Percentiles rank a stretch among this genome's conserved stretches.
Evolutionary conservation across 2,888 invertebrate genomes (phyloP).

Genomic region (Adela reaumurella): DNA sequence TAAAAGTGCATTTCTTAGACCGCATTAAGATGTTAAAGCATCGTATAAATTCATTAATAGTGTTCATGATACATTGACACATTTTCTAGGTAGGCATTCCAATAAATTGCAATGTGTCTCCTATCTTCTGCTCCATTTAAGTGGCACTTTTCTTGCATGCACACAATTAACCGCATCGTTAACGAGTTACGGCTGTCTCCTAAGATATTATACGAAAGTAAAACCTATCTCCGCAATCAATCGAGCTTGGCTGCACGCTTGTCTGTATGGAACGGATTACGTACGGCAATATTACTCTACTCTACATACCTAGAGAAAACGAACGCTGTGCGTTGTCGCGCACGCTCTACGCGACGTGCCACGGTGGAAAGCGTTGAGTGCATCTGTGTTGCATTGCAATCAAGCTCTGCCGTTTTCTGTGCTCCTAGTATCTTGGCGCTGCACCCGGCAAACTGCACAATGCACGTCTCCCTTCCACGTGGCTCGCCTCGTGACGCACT

Average conservation of each 20-base stretch:
- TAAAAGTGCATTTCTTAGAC: no score
- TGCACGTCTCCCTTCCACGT: neutral
- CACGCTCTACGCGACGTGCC: no score
- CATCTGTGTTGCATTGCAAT: neutral
- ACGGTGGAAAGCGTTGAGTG: neutral
- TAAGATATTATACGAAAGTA: neutral
- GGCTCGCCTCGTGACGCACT: neutral
- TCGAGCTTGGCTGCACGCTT: neutral
- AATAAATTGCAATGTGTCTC: no score
- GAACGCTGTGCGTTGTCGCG: neutral
- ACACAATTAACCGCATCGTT: no score
- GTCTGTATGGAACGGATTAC: neutral
- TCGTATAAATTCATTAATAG: no score
- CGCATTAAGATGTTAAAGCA: no score
- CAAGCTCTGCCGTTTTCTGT: neutral
- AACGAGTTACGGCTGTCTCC: no score
- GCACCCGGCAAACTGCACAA: neutral
- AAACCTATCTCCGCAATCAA: neutral
- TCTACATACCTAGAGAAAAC: neutral
- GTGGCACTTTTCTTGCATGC: no score
- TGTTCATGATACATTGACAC: no score
- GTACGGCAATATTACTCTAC: neutral
- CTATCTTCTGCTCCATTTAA: no score
- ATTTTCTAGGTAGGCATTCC: no score
- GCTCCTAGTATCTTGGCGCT: neutral